These are phyloP conservation scores for Chloebia gouldiae DNA, from an alignment of 2,113 vertebrate species.

Conservation along the genomic window DNA sequence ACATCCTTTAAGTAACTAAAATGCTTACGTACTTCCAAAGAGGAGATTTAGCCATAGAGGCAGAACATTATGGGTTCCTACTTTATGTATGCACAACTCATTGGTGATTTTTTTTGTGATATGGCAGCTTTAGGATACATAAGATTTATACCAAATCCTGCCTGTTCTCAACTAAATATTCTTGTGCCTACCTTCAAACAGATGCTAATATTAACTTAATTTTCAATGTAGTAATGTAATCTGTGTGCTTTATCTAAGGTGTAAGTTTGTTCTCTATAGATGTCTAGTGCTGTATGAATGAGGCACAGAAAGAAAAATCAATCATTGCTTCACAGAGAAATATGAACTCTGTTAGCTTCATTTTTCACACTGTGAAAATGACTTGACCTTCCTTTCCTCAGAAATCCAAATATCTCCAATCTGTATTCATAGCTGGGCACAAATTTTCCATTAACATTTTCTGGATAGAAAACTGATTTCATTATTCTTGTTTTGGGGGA, in stretches of 20 bases:
- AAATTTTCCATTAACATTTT: conserved; percentile 61
- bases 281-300: conserved; percentile 39
- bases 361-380: conserved; percentile 66
- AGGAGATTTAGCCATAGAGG: background rate
- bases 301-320: conserved; percentile 51
- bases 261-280: conserved; percentile 24
- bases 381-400: conserved; percentile 64
- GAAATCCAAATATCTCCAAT: conserved; percentile 61
- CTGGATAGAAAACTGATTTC: conserved; percentile 56
- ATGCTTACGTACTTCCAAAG: background rate
- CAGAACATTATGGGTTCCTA: background rate
- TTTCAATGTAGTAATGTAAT: conserved; percentile 49
- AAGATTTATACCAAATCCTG: background rate
- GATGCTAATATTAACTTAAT: conserved; percentile 60
- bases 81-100: background rate
- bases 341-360: conserved; percentile 59
- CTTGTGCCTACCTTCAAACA: background rate
- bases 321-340: conserved; percentile 51
- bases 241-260: conserved; percentile 37
- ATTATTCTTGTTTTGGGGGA: conserved; percentile 23
- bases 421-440: conserved; percentile 59
- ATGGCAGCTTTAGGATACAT: background rate
- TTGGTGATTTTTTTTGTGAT: background rate
- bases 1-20: background rate
- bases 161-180: conserved; percentile 5